These are phyloP conservation scores for Tringa solitaria DNA, from an alignment of 2,113 vertebrate species.

Conservation along the genomic window DNA sequence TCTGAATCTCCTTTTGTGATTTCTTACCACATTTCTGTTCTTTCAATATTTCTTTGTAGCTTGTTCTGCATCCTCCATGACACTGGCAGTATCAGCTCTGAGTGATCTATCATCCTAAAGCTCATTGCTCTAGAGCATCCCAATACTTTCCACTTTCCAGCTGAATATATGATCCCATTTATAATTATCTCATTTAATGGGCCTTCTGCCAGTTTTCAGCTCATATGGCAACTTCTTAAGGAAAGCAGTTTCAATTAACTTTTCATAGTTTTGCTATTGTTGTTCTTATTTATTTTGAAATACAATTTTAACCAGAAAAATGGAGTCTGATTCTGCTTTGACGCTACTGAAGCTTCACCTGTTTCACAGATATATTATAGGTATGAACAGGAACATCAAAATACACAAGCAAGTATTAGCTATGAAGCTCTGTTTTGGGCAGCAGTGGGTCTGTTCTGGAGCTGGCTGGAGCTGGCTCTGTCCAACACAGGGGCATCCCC, in stretches of 20 bases:
- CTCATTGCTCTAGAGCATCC: background rate
- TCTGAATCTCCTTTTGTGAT: background rate
- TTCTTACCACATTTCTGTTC: background rate
- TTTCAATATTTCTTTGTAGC: background rate
- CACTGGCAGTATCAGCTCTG: background rate
- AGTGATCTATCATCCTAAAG: background rate
- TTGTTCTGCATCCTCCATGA: background rate
- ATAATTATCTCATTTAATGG: background rate
- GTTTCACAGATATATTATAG: background rate
- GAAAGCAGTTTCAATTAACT: background rate
- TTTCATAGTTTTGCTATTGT: background rate
- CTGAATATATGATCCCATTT: background rate
- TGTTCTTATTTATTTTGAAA: conserved; percentile 4
- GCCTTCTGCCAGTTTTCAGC: background rate
- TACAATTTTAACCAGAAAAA: background rate
- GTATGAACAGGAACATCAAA: background rate
- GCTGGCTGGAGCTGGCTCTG: background rate
- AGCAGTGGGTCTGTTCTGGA: background rate
- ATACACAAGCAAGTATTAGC: background rate
- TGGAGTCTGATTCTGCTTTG: fast-evolving
- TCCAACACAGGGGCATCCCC: fast-evolving
- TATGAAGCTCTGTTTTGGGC: background rate
- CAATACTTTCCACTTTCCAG: background rate
- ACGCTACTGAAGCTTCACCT: background rate
- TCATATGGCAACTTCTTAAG: background rate